Evolutionary conservation across 1,140 invertebrate genomes (phyloP).

Genomic region (Camponotus vicinus): DNA sequence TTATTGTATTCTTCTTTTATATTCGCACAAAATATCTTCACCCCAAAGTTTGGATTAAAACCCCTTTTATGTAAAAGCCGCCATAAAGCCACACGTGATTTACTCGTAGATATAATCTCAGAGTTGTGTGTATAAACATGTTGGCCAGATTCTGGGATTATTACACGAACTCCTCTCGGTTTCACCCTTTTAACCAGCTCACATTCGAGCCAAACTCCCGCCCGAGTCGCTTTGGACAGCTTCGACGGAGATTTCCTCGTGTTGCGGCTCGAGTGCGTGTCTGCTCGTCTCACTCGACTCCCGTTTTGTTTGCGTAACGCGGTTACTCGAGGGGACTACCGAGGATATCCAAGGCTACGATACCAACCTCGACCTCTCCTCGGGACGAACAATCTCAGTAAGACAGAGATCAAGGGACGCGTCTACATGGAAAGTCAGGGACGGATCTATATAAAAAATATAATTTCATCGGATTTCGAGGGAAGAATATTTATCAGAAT

Average conservation of each 20-base stretch:
- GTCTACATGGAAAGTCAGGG: background rate
- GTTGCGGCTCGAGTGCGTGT: slow-evolving; percentile 42
- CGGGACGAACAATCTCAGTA: slow-evolving; percentile 10
- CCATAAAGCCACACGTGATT: background rate
- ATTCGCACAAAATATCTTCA: background rate
- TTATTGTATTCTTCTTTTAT: background rate
- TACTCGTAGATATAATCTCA: slow-evolving; percentile 19
- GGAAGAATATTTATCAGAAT: background rate
- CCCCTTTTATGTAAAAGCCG: background rate
- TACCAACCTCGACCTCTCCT: slow-evolving; percentile 5
- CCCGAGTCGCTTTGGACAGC: slow-evolving; percentile 29
- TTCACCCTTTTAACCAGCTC: slow-evolving; percentile 11
- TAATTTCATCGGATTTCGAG: background rate
- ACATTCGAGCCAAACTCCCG: slow-evolving; percentile 3
- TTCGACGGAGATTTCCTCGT: slow-evolving; percentile 50
- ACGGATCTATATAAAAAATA: background rate
- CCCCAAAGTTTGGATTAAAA: background rate
- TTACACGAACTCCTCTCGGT: background rate
- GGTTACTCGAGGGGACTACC: slow-evolving; percentile 37
- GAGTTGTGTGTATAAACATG: slow-evolving; percentile 29
- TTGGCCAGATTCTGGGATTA: slow-evolving; percentile 8
- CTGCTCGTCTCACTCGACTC: slow-evolving; percentile 42
- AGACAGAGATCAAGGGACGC: slow-evolving; percentile 25
- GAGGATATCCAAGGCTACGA: slow-evolving; percentile 15
- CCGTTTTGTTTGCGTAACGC: slow-evolving; percentile 57